phyloP scores from a whole-genome alignment of 2,888 invertebrate species.

The Trilocha varians region DNA sequence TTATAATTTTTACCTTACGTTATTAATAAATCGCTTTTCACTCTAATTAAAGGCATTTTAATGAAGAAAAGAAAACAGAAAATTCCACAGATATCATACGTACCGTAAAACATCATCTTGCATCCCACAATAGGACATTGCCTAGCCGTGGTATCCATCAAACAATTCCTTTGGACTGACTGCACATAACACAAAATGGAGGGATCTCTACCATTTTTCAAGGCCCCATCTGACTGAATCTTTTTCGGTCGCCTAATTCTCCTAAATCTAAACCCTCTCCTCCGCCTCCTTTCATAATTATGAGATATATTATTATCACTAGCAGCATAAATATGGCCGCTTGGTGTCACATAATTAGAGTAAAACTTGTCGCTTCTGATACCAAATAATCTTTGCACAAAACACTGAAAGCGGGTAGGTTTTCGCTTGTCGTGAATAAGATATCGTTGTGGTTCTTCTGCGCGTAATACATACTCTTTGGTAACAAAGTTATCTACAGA shows the following conservation, averaged over 20 bases:
- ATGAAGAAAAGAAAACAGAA: too few relatives aligned
- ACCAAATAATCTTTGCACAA: slow-evolving; percentile 49
- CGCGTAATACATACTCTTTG: slow-evolving; percentile 26
- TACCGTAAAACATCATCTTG: slow-evolving; percentile 48
- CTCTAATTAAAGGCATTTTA: too few relatives aligned
- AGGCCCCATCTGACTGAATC: slow-evolving; percentile 38
- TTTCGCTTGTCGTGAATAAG: slow-evolving; percentile 30
- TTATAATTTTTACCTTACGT: too few relatives aligned
- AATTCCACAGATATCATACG: too few relatives aligned
- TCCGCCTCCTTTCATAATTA: slow-evolving; percentile 29
- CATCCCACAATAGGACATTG: slow-evolving; percentile 56
- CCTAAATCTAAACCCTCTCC: slow-evolving; percentile 37
- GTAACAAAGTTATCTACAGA: slow-evolving; percentile 14
- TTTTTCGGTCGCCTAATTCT: slow-evolving; percentile 40
- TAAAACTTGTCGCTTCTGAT: slow-evolving; percentile 28
- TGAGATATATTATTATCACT: slow-evolving; percentile 45
- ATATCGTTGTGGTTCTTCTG: slow-evolving; percentile 17
- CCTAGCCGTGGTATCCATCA: slow-evolving; percentile 48
- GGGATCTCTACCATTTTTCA: slow-evolving; percentile 34
- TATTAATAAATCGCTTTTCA: too few relatives aligned
- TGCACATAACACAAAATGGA: slow-evolving; percentile 47
- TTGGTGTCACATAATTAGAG: slow-evolving; percentile 19
- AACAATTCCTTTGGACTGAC: slow-evolving; percentile 42
- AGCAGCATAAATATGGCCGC: slow-evolving; percentile 34
- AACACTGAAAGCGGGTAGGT: slow-evolving; percentile 47